Evolutionary conservation across 1,140 invertebrate species (phyloP).

Genomic region (Pygmarrhopalites habei): DNA sequence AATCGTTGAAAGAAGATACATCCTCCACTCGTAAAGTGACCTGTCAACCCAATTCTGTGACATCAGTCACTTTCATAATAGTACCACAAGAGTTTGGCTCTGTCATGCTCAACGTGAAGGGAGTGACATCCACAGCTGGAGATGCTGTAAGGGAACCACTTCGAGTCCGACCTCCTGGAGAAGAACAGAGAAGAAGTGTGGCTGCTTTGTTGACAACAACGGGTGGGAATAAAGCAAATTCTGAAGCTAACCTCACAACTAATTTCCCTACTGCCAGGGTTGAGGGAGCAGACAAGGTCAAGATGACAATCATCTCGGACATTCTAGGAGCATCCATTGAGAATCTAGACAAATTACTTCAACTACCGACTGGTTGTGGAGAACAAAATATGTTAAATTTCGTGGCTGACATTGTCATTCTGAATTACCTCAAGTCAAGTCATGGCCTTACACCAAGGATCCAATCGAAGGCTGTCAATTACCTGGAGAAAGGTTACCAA

Average conservation of each 20-base stretch:
- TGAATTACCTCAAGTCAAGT: slow-evolving; percentile 63
- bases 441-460: slow-evolving; percentile 50
- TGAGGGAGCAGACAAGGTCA: slow-evolving; percentile 59
- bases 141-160: slow-evolving; percentile 21
- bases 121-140: neutral
- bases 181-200: slow-evolving; percentile 2
- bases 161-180: slow-evolving; percentile 23
- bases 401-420: slow-evolving; percentile 78
- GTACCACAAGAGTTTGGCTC: neutral
- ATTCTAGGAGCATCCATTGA: slow-evolving; percentile 65
- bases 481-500: slow-evolving; percentile 82
- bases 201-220: slow-evolving; percentile 9
- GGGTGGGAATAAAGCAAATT: neutral
- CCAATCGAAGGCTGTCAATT: slow-evolving; percentile 62
- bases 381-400: slow-evolving; percentile 93
- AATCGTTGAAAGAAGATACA: slow-evolving; percentile 60
- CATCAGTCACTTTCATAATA: neutral
- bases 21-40: too few relatives aligned
- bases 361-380: slow-evolving; percentile 77
- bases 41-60: neutral
- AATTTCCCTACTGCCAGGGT: slow-evolving; percentile 45
- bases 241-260: neutral
- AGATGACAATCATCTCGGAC: slow-evolving; percentile 66
- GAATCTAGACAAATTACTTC: slow-evolving; percentile 65
- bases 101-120: neutral